Evolutionary conservation across 2,113 vertebrate species (phyloP).

Genomic region (Glaucomys volans): DNA sequence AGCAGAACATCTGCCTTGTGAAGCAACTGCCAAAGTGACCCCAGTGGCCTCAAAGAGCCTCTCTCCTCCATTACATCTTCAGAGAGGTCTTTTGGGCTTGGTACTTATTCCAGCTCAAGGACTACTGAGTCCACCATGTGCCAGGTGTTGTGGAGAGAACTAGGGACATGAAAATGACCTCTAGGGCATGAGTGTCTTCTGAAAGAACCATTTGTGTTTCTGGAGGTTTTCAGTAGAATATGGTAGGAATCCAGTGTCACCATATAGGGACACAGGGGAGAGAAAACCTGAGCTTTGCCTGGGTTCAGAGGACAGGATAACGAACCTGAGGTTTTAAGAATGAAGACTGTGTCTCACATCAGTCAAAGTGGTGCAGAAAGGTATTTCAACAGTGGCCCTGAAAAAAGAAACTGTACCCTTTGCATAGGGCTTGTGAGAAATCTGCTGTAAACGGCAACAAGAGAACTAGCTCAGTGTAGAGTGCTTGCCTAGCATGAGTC

Average conservation of each 20-base stretch:
- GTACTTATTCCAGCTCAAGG: neutral
- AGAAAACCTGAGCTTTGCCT: neutral
- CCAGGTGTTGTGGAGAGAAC: neutral
- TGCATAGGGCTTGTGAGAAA: neutral
- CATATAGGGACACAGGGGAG: neutral
- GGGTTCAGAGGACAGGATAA: neutral
- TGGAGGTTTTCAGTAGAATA: neutral
- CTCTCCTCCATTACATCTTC: neutral
- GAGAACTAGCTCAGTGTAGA: neutral
- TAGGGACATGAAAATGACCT: too few species aligned
- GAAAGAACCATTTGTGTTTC: neutral
- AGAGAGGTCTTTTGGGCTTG: neutral
- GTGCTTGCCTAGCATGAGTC: neutral
- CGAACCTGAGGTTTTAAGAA: neutral
- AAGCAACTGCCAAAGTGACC: neutral
- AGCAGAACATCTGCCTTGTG: neutral
- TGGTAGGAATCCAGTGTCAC: neutral
- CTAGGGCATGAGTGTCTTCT: neutral
- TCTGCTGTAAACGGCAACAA: neutral
- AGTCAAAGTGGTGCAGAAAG: neutral
- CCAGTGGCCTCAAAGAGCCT: too few species aligned
- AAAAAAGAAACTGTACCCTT: neutral
- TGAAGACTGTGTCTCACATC: neutral
- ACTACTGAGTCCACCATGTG: accelerated
- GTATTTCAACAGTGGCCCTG: neutral